phyloP scores from a whole-genome alignment of 2,797 vertebrate genomes.

The Chrosomus eos region DNA sequence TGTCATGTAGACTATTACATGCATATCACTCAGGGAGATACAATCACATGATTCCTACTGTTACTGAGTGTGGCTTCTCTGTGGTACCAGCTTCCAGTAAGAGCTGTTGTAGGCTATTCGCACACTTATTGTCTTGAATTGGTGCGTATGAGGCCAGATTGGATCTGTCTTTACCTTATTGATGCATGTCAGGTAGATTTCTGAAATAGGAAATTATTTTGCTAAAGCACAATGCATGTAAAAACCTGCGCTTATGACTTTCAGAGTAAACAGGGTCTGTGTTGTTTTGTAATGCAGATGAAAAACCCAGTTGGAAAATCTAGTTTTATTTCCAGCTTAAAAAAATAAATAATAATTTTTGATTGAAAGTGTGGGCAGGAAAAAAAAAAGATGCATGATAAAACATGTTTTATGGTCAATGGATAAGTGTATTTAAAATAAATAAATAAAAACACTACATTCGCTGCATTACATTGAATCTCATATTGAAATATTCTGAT shows the following conservation, averaged over 20 bases:
- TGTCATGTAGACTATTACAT: conserved; percentile 18
- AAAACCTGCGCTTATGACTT: conserved; percentile 6
- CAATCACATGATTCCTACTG: background rate
- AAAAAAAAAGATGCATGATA: background rate
- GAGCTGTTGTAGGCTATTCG: background rate
- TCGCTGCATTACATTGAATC: background rate
- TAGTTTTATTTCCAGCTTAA: background rate
- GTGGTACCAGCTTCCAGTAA: background rate
- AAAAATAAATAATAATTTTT: no score
- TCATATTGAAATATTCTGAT: conserved; percentile 21
- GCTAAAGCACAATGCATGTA: conserved; percentile 10
- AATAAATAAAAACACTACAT: conserved; percentile 22
- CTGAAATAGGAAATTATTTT: conserved; percentile 9
- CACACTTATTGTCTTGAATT: background rate
- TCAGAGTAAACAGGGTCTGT: conserved; percentile 20
- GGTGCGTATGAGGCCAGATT: background rate
- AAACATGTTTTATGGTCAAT: background rate
- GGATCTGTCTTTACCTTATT: background rate
- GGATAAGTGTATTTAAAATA: conserved; percentile 18
- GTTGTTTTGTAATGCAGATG: conserved; percentile 9
- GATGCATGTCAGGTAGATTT: conserved; percentile 14
- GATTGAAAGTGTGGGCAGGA: background rate
- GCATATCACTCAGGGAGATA: background rate
- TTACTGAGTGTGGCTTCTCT: background rate
- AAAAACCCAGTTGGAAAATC: background rate